These are phyloP conservation scores for Lissocephala sabroskyi DNA, from an alignment of 2,888 invertebrate genomes.

Conservation along the genomic window DNA sequence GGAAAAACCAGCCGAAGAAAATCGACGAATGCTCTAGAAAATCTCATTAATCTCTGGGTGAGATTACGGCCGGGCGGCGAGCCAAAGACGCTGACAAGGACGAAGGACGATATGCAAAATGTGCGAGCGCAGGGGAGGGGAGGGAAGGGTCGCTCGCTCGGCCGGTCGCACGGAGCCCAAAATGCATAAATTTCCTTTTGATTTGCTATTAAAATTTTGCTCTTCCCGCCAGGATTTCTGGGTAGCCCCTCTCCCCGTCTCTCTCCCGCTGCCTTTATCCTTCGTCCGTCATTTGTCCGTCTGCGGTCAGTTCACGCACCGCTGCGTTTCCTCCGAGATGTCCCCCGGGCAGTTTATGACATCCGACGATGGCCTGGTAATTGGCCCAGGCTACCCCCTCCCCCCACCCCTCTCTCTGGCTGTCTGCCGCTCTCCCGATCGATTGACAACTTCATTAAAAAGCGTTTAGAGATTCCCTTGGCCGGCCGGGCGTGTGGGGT, in stretches of 20 bases:
- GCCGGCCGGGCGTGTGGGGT: slow-evolving; percentile 25
- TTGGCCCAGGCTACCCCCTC: no score
- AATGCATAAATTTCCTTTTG: slow-evolving; percentile 43
- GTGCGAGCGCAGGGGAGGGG: slow-evolving; percentile 14
- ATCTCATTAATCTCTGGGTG: slow-evolving; percentile 52
- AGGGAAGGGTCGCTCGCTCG: slow-evolving; percentile 3
- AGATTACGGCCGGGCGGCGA: slow-evolving; percentile 16
- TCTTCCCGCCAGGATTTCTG: neutral
- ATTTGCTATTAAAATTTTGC: slow-evolving; percentile 28
- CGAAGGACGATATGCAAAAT: slow-evolving; percentile 26
- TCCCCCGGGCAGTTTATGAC: slow-evolving; percentile 26
- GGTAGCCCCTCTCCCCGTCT: no score
- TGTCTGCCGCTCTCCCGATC: no score
- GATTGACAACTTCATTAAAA: slow-evolving; percentile 54
- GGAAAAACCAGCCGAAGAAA: slow-evolving; percentile 32
- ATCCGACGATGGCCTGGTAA: neutral
- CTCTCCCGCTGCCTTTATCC: no score
- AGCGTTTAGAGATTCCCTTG: slow-evolving; percentile 26
- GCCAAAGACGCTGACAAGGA: no score
- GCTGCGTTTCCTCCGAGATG: slow-evolving; percentile 34
- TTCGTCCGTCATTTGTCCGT: slow-evolving; percentile 6
- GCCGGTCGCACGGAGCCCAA: slow-evolving; percentile 25
- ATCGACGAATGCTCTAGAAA: slow-evolving; percentile 31
- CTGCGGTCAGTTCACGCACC: slow-evolving; percentile 40
- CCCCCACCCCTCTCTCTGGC: neutral